A percentile compares a stretch with the other conserved stretches of the same genome.
These are phyloP conservation scores for Ceyx melanurus DNA, from an alignment of 2,113 vertebrate genomes.

Conservation along the genomic window DNA sequence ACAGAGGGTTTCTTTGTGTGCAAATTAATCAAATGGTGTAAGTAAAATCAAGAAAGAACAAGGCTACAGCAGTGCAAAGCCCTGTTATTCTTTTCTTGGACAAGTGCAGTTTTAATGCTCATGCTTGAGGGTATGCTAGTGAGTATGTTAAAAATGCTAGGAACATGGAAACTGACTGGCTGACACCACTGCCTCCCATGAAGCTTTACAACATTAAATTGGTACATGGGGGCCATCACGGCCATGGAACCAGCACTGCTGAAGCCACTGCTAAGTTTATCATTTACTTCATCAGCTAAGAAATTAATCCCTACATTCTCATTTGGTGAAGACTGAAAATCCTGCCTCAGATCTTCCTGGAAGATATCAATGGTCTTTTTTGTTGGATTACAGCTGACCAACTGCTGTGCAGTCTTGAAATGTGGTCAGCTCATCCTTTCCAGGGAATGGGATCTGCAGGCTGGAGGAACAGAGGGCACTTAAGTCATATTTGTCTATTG, in stretches of 20 bases:
- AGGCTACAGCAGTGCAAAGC: conserved; percentile 23
- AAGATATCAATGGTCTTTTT: neutral
- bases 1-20: neutral
- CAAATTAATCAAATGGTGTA: neutral
- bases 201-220: neutral
- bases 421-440: neutral
- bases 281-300: neutral
- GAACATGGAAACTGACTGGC: neutral
- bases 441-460: neutral
- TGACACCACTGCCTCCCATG: neutral
- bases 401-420: neutral
- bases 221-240: neutral
- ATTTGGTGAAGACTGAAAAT: neutral
- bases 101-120: conserved; percentile 4
- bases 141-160: conserved; percentile 6
- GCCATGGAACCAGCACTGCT: neutral
- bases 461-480: neutral
- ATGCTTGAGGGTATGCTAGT: neutral
- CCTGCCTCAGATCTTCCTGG: neutral
- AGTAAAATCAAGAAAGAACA: neutral
- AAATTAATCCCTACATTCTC: neutral
- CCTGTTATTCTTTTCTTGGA: conserved; percentile 42
- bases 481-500: neutral
- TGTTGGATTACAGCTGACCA: neutral
- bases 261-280: neutral